Evolutionary conservation across 53 echinoderm and acorn worm genomes (phyloP).

Genomic region (Apostichopus leukothele): DNA sequence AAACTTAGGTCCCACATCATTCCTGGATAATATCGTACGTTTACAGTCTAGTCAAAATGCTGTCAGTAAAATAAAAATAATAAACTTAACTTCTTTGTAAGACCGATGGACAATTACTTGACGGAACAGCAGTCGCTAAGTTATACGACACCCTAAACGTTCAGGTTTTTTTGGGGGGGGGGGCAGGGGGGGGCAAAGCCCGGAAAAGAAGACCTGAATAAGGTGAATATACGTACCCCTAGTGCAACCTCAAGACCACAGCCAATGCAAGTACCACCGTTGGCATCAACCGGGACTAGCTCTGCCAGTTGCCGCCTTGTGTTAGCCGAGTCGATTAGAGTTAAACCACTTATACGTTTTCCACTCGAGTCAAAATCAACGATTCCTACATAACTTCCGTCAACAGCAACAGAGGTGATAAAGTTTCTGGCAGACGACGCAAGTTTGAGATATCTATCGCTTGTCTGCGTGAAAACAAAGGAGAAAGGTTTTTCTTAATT

Average conservation of each 20-base stretch:
- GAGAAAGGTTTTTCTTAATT: neutral
- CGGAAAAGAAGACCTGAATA: no score
- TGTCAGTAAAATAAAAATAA: no score
- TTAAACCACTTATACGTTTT: neutral
- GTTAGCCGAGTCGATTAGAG: slow-evolving; percentile 20
- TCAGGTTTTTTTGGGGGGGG: no score
- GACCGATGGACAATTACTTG: no score
- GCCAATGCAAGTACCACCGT: slow-evolving; percentile 28
- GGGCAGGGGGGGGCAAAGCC: no score
- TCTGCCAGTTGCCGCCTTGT: neutral
- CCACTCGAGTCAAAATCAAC: slow-evolving; percentile 1
- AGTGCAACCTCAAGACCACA: slow-evolving; percentile 22
- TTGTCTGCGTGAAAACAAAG: neutral
- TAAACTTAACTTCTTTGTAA: no score
- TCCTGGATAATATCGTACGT: no score
- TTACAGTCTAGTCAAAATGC: no score
- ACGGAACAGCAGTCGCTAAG: no score
- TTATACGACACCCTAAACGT: no score
- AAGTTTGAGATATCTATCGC: neutral
- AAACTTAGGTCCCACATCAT: no score
- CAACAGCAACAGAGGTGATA: slow-evolving; percentile 12
- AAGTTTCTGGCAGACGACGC: neutral
- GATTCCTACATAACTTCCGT: slow-evolving; percentile 31
- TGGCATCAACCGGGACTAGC: neutral
- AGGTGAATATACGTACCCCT: neutral